Percentiles rank a stretch among this genome's conserved stretches.
phyloP scores from a whole-genome alignment of 2,797 vertebrate genomes.

The Pseudochirops cupreus region DNA sequence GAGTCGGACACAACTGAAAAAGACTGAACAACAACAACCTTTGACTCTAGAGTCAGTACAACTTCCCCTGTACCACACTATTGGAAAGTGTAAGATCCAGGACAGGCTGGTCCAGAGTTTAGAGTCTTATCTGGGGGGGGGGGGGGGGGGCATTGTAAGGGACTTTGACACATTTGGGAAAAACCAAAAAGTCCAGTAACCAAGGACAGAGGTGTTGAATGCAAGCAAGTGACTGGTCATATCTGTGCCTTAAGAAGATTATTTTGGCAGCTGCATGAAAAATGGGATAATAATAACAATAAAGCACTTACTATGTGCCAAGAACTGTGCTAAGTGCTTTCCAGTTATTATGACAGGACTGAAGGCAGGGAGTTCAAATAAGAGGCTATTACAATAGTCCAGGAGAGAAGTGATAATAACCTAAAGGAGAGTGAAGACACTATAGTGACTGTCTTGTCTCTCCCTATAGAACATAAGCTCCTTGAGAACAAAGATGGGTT shows the following conservation, averaged over 20 bases:
- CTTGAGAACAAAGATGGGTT: not conserved
- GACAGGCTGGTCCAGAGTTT: not conserved
- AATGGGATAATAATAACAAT: not conserved
- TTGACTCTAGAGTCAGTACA: not conserved
- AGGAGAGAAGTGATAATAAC: not conserved
- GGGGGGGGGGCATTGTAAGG: not conserved
- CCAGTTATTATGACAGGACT: not conserved
- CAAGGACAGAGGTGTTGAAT: not conserved
- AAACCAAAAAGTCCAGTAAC: not conserved
- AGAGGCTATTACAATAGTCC: not conserved
- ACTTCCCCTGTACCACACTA: not conserved
- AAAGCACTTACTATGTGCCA: conserved; percentile 6
- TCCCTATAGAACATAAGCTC: not conserved
- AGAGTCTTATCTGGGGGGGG: not conserved
- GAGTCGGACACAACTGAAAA: not conserved
- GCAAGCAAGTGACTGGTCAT: not conserved
- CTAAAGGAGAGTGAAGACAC: not conserved
- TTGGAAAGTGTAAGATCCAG: not conserved
- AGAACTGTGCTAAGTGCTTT: not conserved
- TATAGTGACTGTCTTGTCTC: not conserved
- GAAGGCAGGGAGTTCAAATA: not conserved
- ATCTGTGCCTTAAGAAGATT: not conserved
- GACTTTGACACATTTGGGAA: not conserved
- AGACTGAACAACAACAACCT: not conserved
- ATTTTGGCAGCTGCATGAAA: not conserved